Conservation (phyloP, 2,797 vertebrate species). For the Harpagifer antarcticus region DNA sequence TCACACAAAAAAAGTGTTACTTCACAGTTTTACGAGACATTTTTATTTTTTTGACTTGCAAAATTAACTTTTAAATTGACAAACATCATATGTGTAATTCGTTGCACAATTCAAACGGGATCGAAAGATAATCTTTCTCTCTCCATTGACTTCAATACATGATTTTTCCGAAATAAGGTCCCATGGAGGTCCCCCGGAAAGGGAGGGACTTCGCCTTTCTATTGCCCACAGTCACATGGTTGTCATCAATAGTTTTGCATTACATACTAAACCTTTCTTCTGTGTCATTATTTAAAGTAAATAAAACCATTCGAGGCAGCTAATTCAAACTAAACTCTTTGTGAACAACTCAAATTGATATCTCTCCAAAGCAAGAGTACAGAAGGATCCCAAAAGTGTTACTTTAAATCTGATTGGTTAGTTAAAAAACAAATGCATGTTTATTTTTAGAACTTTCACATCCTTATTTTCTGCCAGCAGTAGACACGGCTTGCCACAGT, state of each 20-base stretch:
- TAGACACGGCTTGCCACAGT: background rate
- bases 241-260: background rate
- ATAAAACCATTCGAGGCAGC: background rate
- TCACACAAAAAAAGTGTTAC: too few species aligned
- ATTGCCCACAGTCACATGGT: too few species aligned
- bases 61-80: too few species aligned
- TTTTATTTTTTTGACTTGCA: too few species aligned
- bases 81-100: too few species aligned
- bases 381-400: background rate
- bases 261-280: background rate
- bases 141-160: too few species aligned
- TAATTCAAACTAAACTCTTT: background rate
- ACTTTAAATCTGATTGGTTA: background rate
- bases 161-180: too few species aligned
- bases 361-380: background rate
- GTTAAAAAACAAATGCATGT: background rate
- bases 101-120: too few species aligned
- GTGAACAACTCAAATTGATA: background rate
- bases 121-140: too few species aligned
- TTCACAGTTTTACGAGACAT: too few species aligned
- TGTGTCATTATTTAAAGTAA: background rate
- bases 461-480: background rate
- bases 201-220: too few species aligned
- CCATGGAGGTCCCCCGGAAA: too few species aligned
- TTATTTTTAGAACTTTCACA: slow-evolving; percentile 10